Percentiles rank a stretch among this genome's conserved stretches.
phyloP scores from a whole-genome alignment of 2,888 invertebrate genomes.

The Linnaemya vulpina region DNA sequence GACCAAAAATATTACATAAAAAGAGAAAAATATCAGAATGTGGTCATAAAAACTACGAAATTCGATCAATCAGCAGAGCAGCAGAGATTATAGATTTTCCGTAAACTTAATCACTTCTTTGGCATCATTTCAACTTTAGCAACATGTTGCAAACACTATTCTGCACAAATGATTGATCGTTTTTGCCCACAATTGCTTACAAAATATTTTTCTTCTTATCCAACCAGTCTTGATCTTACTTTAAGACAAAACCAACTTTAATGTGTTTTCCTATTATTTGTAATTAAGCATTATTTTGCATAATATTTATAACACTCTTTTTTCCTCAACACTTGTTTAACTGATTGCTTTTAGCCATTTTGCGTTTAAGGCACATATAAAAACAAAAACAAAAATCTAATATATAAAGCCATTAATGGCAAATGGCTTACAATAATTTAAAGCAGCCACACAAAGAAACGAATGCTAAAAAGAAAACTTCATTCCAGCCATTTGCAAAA shows the following conservation, averaged over 20 bases:
- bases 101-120: too few relatives aligned
- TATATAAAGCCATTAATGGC: constrained; percentile 24
- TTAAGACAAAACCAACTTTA: constrained; percentile 9
- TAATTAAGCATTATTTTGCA: constrained; percentile 51
- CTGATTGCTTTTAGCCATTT: constrained; percentile 18
- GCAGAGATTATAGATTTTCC: too few relatives aligned
- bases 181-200: constrained; percentile 22
- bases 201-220: not conserved
- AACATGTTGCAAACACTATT: not conserved
- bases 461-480: constrained; percentile 2
- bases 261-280: constrained; percentile 30
- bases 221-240: not conserved
- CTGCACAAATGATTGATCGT: constrained; percentile 13
- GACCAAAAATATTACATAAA: too few relatives aligned
- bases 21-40: too few relatives aligned
- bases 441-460: not conserved
- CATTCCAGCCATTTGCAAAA: constrained; percentile 22
- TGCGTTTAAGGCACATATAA: constrained; percentile 46
- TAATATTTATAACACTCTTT: constrained; percentile 39
- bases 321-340: constrained; percentile 55
- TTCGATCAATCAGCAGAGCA: too few relatives aligned
- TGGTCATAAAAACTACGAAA: too few relatives aligned
- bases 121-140: not conserved
- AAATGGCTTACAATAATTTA: constrained; percentile 37
- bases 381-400: constrained; percentile 3